Evolutionary conservation across 2,888 invertebrate species (phyloP).

Genomic region (Polydesmus complanatus): DNA sequence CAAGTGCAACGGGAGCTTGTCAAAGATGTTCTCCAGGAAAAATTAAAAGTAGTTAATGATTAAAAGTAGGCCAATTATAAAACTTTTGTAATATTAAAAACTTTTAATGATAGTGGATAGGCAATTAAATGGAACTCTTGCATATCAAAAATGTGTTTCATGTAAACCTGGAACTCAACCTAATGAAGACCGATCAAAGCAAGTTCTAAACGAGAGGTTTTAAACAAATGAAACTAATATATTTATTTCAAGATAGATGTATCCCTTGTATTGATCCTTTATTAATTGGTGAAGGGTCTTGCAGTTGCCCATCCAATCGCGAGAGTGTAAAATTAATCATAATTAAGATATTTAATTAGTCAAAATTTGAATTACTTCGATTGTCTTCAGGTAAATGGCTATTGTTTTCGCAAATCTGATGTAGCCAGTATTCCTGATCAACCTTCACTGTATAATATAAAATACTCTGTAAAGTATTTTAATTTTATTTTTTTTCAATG

Average conservation of each 20-base stretch:
- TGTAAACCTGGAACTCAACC: slow-evolving; percentile 8
- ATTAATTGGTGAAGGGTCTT: slow-evolving; percentile 2
- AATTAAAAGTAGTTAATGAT: slow-evolving; percentile 2
- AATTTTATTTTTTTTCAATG: not conserved
- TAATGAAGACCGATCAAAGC: not conserved
- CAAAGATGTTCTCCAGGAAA: not conserved
- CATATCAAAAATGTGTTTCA: not conserved
- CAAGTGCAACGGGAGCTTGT: not conserved
- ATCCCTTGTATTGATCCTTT: slow-evolving; percentile 10
- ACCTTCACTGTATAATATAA: slow-evolving; percentile 5
- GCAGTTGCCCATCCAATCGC: not conserved
- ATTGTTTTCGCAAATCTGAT: slow-evolving; percentile 12
- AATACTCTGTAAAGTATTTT: slow-evolving; percentile 9
- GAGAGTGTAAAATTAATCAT: too few species aligned
- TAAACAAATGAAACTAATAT: not conserved
- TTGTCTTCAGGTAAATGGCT: slow-evolving; percentile 4
- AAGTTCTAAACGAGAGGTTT: not conserved
- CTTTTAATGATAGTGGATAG: slow-evolving; percentile 8
- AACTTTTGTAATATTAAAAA: not conserved
- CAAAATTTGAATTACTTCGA: not conserved
- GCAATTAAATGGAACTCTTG: not conserved
- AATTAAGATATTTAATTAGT: too few species aligned
- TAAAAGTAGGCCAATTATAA: not conserved
- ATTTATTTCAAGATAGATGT: slow-evolving; percentile 2
- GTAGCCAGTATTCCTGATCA: slow-evolving; percentile 6